Evolutionary conservation across 2,113 vertebrate genomes (phyloP).

Genomic region (Anas platyrhynchos): DNA sequence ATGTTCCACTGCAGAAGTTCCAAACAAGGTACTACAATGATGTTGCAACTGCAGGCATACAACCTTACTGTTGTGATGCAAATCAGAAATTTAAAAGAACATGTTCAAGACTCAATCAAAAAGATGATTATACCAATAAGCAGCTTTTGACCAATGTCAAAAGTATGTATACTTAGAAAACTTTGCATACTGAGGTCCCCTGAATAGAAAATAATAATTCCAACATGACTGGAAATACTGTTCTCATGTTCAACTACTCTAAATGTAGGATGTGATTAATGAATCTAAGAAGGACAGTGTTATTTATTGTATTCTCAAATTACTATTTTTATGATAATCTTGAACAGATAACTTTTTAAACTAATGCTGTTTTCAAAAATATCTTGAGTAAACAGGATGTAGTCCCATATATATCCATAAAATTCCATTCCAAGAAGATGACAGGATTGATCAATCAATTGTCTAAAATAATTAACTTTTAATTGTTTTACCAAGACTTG

Average conservation of each 20-base stretch:
- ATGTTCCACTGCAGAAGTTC: neutral
- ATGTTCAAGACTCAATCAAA: neutral
- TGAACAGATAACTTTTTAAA: neutral
- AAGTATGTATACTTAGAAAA: neutral
- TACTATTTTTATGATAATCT: neutral
- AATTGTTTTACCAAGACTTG: neutral
- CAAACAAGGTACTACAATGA: neutral
- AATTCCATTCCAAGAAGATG: neutral
- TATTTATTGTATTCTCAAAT: neutral
- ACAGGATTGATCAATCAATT: neutral
- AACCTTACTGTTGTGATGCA: neutral
- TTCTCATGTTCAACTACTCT: neutral
- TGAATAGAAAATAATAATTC: neutral
- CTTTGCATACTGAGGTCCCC: neutral
- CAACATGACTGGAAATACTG: neutral
- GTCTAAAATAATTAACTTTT: neutral
- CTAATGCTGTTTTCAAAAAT: neutral
- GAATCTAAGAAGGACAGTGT: neutral
- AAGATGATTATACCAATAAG: neutral
- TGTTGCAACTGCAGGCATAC: neutral
- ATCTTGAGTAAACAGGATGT: accelerated
- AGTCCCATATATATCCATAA: neutral
- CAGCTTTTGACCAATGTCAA: neutral
- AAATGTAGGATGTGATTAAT: neutral
- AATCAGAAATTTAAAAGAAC: neutral